These are phyloP conservation scores for Siphamia tubifer DNA, from an alignment of 2,113 vertebrate genomes.

Conservation along the genomic window DNA sequence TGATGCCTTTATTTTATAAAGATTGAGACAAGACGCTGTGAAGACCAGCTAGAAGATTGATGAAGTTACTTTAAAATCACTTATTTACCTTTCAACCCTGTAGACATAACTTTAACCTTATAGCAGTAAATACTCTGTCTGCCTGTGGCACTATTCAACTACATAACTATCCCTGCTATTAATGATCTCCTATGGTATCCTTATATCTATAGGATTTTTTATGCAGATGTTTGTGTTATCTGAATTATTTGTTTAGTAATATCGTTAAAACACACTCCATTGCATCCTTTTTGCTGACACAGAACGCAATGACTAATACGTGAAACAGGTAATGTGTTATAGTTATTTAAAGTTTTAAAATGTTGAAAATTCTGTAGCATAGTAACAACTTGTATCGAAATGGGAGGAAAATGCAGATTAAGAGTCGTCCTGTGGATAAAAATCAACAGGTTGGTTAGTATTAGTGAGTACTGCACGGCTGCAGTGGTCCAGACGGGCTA, in stretches of 20 bases:
- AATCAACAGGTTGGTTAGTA: too few species aligned
- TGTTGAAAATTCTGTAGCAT: not conserved
- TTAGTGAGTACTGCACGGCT: not conserved
- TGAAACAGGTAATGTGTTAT: not conserved
- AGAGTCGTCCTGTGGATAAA: not conserved
- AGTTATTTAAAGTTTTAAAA: conserved; percentile 16
- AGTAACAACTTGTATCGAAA: not conserved
- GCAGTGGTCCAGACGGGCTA: not conserved
- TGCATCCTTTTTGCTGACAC: not conserved
- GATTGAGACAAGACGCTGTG: not conserved
- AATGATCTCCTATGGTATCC: conserved; percentile 20
- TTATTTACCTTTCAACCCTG: not conserved
- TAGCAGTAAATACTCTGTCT: not conserved
- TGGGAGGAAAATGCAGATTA: not conserved
- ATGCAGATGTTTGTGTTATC: not conserved
- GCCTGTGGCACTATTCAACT: not conserved
- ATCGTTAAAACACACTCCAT: not conserved
- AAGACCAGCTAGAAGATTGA: not conserved
- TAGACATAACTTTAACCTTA: not conserved
- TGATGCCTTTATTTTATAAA: not conserved
- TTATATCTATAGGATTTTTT: not conserved
- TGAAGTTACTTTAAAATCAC: not conserved
- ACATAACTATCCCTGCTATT: conserved; percentile 22
- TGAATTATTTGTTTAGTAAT: too few species aligned
- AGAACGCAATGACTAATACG: not conserved